phyloP scores from a whole-genome alignment of 2,113 vertebrate genomes.

The Nerophis lumbriciformis region DNA sequence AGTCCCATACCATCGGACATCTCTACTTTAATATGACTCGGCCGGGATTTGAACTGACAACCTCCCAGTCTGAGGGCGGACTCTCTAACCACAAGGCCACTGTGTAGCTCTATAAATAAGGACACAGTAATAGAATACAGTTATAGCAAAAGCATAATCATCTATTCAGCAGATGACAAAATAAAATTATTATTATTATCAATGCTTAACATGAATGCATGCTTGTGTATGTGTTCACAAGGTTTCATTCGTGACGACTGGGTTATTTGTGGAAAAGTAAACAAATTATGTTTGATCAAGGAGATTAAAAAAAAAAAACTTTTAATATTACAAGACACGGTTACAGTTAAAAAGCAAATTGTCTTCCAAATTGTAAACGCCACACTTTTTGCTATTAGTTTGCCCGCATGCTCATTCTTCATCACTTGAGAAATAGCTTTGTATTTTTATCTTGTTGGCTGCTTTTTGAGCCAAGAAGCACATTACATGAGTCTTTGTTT shows the following conservation, averaged over 20 bases:
- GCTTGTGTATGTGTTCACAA: background rate
- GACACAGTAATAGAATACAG: too few species aligned
- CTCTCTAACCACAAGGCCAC: too few species aligned
- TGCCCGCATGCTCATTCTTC: constrained; percentile 54
- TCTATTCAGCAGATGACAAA: constrained; percentile 13
- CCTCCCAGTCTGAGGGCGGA: too few species aligned
- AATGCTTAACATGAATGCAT: constrained; percentile 11
- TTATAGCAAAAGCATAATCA: background rate
- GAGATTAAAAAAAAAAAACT: constrained; percentile 9
- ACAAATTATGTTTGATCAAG: too few species aligned
- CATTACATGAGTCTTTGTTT: constrained; percentile 73
- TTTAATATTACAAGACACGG: constrained; percentile 16
- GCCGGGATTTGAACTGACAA: too few species aligned
- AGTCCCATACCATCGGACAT: too few species aligned
- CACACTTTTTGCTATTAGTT: constrained; percentile 41
- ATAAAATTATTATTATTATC: background rate
- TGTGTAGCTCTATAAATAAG: too few species aligned
- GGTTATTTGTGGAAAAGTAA: too few species aligned
- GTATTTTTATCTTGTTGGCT: constrained; percentile 67
- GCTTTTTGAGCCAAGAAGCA: constrained; percentile 68
- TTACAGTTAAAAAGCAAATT: constrained; percentile 41
- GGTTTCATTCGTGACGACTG: too few species aligned
- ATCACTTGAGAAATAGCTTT: constrained; percentile 52
- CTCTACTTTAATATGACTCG: too few species aligned
- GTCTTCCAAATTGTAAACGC: constrained; percentile 44